Base-by-base conservation (phyloP, 2,888 invertebrate species). In the Nomada fucata region DNA sequence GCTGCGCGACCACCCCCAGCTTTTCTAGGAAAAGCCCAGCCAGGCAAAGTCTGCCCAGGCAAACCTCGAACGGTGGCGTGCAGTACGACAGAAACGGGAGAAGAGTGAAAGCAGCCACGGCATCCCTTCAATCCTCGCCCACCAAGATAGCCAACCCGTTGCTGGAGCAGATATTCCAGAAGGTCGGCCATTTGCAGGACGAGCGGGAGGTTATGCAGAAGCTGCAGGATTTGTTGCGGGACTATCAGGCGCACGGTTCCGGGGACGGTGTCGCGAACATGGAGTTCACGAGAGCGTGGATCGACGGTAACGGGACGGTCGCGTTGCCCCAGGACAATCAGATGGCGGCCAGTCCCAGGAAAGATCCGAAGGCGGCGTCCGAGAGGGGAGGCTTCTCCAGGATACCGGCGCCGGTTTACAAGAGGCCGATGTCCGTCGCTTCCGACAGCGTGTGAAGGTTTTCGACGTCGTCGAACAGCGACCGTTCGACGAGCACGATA, bases 161-260 rank as follows among this genome's bases (percentile, higher is more conserved):
- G 61, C 95, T 95, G 29, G 95, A 97, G 90, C 96, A 97, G 91
- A 95, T 97, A 47, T 92, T 97, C 2, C 95, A 96, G 86, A 96
- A 96, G 42, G 96, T 97, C 5, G 96, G 96, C 89, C 95, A 95
- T 3, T 95, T 96, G 1, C 96, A 96, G 90, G 97, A 97, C 88
- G 97, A 97, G 90, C 95, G 96, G 7, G 94, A 96, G 83, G 96
- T 97, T 74, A 94, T 97, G 36, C 96, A 96, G 88, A 97, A 97
- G 92, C 96, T 97, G 94, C 97, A 97, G 90, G 96, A 96, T 78
- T 91, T 96, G 53, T 91, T 96, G n/a, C 95, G 95, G 57, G 95
- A 96, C 82, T 96, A 96, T 88, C 95, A 94, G 69, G 82, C 87
- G 0, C 80, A 89, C 36, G 86, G 83, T 5, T 70, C 85, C 0